Evolutionary conservation across 2,113 vertebrate species (phyloP), one percentile per base, ranked within the genome.

Genomic region (Ginglymostoma cirratum): DNA sequence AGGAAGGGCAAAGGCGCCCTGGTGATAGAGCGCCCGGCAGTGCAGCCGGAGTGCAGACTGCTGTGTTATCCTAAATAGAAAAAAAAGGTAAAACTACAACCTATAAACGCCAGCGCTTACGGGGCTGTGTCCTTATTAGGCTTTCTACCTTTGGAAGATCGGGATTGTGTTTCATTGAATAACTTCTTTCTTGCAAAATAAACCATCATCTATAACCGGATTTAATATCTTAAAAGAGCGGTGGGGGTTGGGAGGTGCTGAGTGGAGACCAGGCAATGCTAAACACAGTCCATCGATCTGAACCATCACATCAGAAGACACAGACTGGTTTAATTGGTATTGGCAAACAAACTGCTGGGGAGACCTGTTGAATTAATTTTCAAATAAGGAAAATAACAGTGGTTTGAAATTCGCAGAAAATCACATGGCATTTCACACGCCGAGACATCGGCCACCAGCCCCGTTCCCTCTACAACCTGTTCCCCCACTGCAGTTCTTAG

Each of bases 341-440:
- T 61, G 55, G 52, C 55, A 15, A 19, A 34, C 89, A 66, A 61
- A 7, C 61, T 93, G 89, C 61, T 66, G 34, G 23, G 65, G 34
- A 42, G n/a, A 93, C 89, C 89, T 93, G 89, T 93, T 93, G 89
- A 93, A 66, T 93, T 93, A 45, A 93, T 93, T 65, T 65, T 67
- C 65, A 67, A 7, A 66, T 66, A n/a, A 67, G 89, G 7, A 38
- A 61, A 61, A 66, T 66, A 93, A 65, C n/a, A 23, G 55, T 2
- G 61, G n/a, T n/a, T 21, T 92, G 55, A 17, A 61, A 65, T 65
- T 61, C 55, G 5, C 30, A 61, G 48, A 90, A 55, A 89, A 30
- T 61, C 52, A 92, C 30, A 65, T 65, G 45, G 24, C 48, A 5
- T 19, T 65, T 90, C 55, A 55, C 87, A 90, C 14, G 87, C 12